These are phyloP conservation scores for Drosophila pruinosa DNA, from an alignment of 1,140 invertebrate genomes.

Conservation along the genomic window DNA sequence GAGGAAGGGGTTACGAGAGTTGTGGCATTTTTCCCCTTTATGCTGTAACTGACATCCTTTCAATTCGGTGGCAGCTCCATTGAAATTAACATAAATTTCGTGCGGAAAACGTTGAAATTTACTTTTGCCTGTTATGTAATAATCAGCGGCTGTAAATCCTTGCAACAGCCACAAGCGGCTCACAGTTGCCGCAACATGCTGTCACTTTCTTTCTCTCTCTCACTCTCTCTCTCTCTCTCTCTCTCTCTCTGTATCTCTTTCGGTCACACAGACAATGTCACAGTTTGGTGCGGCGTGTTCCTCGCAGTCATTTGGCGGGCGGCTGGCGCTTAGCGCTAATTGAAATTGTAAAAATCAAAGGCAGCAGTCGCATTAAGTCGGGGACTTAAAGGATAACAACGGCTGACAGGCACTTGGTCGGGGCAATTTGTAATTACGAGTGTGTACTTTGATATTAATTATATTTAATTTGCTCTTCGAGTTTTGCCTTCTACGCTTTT, in stretches of 20 bases:
- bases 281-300: not conserved
- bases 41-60: slow-evolving; percentile 50
- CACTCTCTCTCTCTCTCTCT: not conserved
- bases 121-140: slow-evolving; percentile 75
- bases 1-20: not conserved
- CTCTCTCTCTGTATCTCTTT: not conserved
- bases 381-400: slow-evolving; percentile 62
- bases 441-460: slow-evolving; percentile 57
- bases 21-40: not conserved
- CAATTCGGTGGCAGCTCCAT: slow-evolving; percentile 25
- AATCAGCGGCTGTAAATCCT: slow-evolving; percentile 73
- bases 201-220: not conserved
- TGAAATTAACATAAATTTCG: slow-evolving; percentile 77
- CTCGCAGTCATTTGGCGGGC: slow-evolving; percentile 22
- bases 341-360: slow-evolving; percentile 80
- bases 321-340: slow-evolving; percentile 61
- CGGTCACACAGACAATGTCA: slow-evolving; percentile 19
- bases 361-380: slow-evolving; percentile 53
- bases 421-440: slow-evolving; percentile 69
- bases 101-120: slow-evolving; percentile 69
- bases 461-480: slow-evolving; percentile 30
- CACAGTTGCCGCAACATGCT: slow-evolving; percentile 9
- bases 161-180: slow-evolving; percentile 42
- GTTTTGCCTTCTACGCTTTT: not conserved
- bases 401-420: slow-evolving; percentile 51